Conservation (phyloP, 2,888 invertebrate genomes). For the Agonopterix heracliana region DNA sequence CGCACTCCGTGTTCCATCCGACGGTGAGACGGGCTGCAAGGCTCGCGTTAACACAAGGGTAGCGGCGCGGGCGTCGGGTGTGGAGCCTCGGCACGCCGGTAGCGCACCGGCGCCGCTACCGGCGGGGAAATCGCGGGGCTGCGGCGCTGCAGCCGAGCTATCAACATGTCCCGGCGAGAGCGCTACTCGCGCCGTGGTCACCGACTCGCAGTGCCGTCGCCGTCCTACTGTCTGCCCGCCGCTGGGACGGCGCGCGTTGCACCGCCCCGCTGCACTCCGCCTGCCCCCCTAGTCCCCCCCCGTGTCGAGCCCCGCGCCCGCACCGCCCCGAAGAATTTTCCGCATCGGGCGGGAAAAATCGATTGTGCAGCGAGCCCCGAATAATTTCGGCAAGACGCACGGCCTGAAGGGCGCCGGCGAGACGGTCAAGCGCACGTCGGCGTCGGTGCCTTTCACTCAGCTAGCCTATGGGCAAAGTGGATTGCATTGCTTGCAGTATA, state of each 20-base stretch:
- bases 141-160: constrained; percentile 70
- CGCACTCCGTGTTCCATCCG: constrained; percentile 75
- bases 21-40: constrained; percentile 66
- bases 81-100: constrained; percentile 40
- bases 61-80: constrained; percentile 53
- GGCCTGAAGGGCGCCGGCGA: constrained; percentile 38
- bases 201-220: constrained; percentile 74
- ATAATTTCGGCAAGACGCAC: constrained; percentile 76
- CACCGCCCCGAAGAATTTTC: constrained; percentile 75
- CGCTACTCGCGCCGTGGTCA: constrained; percentile 72
- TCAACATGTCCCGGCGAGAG: constrained; percentile 67
- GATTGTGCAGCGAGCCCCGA: constrained; percentile 76
- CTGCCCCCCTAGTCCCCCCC: constrained; percentile 59
- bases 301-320: constrained; percentile 54
- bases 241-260: constrained; percentile 69
- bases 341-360: constrained; percentile 77
- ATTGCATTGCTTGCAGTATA: no score
- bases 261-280: constrained; percentile 74
- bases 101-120: constrained; percentile 71
- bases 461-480: no score
- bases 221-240: constrained; percentile 73
- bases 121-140: constrained; percentile 60
- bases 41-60: constrained; percentile 39
- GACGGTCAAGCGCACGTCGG: constrained; percentile 53
- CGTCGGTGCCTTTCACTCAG: constrained; percentile 2